A percentile compares a stretch with the other conserved stretches of the same genome.
Conservation (phyloP, 2,113 vertebrate genomes). For the Syngnathoides biaculeatus region DNA sequence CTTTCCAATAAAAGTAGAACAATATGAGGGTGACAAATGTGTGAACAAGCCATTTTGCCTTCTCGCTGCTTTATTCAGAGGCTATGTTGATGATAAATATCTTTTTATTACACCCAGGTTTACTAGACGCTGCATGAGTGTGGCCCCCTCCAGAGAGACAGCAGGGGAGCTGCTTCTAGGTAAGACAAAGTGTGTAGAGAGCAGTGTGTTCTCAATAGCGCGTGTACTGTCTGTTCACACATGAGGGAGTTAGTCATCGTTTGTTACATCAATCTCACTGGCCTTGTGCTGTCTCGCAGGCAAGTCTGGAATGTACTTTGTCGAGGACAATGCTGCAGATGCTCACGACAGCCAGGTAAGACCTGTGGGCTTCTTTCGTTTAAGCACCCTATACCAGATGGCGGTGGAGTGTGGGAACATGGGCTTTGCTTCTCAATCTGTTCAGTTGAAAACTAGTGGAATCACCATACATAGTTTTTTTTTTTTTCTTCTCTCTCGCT, state of each 20-base stretch:
- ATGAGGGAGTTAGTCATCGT: constrained; percentile 25
- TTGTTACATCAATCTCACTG: constrained; percentile 27
- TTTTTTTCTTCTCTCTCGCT: too few relatives aligned
- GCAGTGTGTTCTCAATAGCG: constrained; percentile 8
- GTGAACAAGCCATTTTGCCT: constrained; percentile 8
- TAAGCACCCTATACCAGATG: not conserved
- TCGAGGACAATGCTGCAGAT: constrained; percentile 93
- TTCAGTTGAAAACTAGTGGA: not conserved
- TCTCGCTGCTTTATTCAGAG: constrained; percentile 15
- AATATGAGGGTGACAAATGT: constrained; percentile 3
- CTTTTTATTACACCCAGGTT: constrained; percentile 73
- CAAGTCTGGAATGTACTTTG: constrained; percentile 98
- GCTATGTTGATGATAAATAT: constrained; percentile 5
- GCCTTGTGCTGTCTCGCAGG: constrained; percentile 72
- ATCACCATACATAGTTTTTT: not conserved
- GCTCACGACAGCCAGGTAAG: constrained; percentile 82
- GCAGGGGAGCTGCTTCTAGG: constrained; percentile 90
- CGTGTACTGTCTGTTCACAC: constrained; percentile 13
- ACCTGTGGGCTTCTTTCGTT: constrained; percentile 2
- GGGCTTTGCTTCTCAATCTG: not conserved
- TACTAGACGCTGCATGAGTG: constrained; percentile 89
- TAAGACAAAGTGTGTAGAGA: constrained; percentile 54
- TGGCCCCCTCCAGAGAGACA: constrained; percentile 94
- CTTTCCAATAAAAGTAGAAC: not conserved
- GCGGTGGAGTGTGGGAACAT: not conserved